Evolutionary conservation across 2,888 invertebrate genomes (phyloP), one percentile per base, ranked within the genome.

Genomic region (Tuberolachnus salignus): DNA sequence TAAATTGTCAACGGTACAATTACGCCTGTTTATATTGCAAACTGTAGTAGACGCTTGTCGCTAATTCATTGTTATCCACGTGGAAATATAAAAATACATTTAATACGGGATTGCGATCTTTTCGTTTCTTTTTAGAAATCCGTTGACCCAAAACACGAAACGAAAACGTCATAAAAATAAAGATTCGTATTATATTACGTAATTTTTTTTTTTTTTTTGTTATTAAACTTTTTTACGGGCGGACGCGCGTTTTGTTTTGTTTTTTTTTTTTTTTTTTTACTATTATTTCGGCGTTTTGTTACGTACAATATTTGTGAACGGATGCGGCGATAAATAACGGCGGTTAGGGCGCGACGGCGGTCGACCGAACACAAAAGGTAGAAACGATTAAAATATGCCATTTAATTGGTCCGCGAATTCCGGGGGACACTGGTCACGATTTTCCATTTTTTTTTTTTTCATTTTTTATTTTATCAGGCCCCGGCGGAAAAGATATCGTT

Each of bases 371-470:
- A 67, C 67, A 75, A 75, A 75, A 67, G 75, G 75, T 67, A 57
- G 64, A 67, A 75, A 67, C 55, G 75, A 75, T 66, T 75, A 75
- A 75, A 66, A 75, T 75, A 75, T 75, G 75, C 67, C 75, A 55
- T 75, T 75, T 75, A 75, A 75, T 75, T 75, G 67, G 75, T 51
- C 34, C 53, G 23, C 57, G 34, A 66, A 67, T 75, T 75, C 66
- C 57, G 64, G 64, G 72, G 44, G 64, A 64, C 64, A 55, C 64
- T 53, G 73, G 75, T 64, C 46, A 46, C 66, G 75, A 49, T 64
- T 66, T 59, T 75, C 57, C 67, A 49, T 75, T 75, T n/a, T n/a
- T n/a, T n/a, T n/a, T n/a, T n/a, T n/a, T n/a, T n/a, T n/a, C n/a
- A n/a, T n/a, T n/a, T n/a, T n/a, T n/a, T n/a, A n/a, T n/a, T n/a